Evolutionary conservation across 2,113 vertebrate genomes (phyloP).

Genomic region (Nesogale talazaci): DNA sequence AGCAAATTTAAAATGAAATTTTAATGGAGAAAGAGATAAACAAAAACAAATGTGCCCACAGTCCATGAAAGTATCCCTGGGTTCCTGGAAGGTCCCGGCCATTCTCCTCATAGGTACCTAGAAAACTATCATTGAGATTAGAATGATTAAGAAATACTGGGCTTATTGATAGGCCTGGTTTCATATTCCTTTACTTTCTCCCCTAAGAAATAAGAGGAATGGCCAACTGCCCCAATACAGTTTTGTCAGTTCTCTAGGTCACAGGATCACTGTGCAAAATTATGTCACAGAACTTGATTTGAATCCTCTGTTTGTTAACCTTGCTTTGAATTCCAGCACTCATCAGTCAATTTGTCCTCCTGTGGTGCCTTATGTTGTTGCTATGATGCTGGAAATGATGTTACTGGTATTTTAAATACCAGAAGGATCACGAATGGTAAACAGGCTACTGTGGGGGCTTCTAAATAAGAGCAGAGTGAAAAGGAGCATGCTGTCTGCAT

Average conservation of each 20-base stretch:
- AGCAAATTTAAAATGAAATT: background rate
- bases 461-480: too few relatives aligned
- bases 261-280: background rate
- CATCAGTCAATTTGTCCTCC: too few relatives aligned
- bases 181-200: background rate
- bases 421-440: too few relatives aligned
- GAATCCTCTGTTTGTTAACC: background rate
- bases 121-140: background rate
- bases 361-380: too few relatives aligned
- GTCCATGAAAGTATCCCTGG: background rate
- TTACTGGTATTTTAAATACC: too few relatives aligned
- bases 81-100: background rate
- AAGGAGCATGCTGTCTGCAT: too few relatives aligned
- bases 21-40: background rate
- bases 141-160: background rate
- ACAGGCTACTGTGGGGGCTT: too few relatives aligned
- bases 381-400: too few relatives aligned
- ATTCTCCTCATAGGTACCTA: background rate
- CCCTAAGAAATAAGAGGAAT: background rate
- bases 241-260: background rate
- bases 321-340: too few relatives aligned
- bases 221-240: background rate
- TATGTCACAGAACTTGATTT: background rate
- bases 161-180: background rate
- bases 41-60: background rate